Conservation (phyloP, 2,797 vertebrate species). For the Dromococcyx pavoninus region DNA sequence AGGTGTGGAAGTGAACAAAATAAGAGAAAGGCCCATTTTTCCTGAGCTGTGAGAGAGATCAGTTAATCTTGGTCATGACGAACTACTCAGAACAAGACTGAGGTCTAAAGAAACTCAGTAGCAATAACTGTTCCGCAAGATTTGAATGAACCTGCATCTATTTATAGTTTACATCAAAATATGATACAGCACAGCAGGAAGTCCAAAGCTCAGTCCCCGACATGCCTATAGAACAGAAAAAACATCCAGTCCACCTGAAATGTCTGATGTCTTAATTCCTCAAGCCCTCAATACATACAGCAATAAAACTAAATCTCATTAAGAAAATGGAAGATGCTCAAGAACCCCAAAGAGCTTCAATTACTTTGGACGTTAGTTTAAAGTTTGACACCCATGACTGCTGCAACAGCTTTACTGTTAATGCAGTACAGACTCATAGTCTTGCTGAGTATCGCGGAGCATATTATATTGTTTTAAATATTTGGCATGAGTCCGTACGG, state of each 20-base stretch:
- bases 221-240: not conserved
- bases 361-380: not conserved
- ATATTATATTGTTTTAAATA: not conserved
- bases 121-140: not conserved
- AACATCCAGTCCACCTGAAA: not conserved
- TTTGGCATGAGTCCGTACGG: not conserved
- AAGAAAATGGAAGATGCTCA: not conserved
- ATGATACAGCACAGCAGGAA: not conserved
- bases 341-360: not conserved
- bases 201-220: not conserved
- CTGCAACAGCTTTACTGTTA: not conserved
- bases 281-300: not conserved
- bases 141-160: not conserved
- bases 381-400: not conserved
- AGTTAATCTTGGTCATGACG: not conserved
- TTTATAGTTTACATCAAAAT: not conserved
- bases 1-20: not conserved
- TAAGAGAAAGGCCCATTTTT: not conserved
- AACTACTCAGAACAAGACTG: not conserved
- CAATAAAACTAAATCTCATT: not conserved
- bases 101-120: not conserved
- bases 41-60: not conserved
- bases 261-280: not conserved
- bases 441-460: not conserved
- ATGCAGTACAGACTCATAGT: not conserved